Conservation (phyloP, 1,140 invertebrate genomes). For the Stenopsyche tienmushanensis region DNA sequence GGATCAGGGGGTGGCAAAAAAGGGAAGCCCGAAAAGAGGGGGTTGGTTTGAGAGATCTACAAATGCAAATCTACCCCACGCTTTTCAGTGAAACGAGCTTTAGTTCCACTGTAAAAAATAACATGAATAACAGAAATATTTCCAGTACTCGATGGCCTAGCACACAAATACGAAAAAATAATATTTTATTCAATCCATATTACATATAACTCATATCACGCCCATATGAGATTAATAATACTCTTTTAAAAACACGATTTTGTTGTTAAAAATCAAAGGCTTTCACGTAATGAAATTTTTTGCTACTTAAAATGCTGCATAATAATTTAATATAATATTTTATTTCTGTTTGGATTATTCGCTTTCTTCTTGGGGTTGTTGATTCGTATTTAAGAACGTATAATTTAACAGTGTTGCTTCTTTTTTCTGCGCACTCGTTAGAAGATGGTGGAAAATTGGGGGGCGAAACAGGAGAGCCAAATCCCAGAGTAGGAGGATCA, state of each 20-base stretch:
- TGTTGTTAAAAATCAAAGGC: too few species aligned
- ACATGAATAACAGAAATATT: slow-evolving; percentile 30
- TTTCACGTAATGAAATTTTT: too few species aligned
- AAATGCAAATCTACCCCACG: slow-evolving; percentile 26
- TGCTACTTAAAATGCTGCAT: too few species aligned
- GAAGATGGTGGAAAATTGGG: slow-evolving; percentile 9
- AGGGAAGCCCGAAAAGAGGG: not conserved
- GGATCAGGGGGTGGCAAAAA: not conserved
- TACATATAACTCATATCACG: not conserved
- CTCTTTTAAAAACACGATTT: too few species aligned
- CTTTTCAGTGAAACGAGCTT: slow-evolving; percentile 30
- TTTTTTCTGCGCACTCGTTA: too few species aligned
- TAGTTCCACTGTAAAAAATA: slow-evolving; percentile 29
- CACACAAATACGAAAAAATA: not conserved
- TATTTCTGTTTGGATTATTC: too few species aligned
- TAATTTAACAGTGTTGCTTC: too few species aligned
- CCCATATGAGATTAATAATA: not conserved
- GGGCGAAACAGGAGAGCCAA: slow-evolving; percentile 9
- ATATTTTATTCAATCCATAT: too few species aligned
- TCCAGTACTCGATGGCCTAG: not conserved
- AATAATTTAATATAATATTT: too few species aligned
- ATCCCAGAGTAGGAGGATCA: not conserved
- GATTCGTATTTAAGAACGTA: too few species aligned
- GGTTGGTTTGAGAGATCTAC: slow-evolving; percentile 23
- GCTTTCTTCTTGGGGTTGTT: too few species aligned